phyloP scores from a whole-genome alignment of 2,888 invertebrate species.

The Hydriomena furcata region DNA sequence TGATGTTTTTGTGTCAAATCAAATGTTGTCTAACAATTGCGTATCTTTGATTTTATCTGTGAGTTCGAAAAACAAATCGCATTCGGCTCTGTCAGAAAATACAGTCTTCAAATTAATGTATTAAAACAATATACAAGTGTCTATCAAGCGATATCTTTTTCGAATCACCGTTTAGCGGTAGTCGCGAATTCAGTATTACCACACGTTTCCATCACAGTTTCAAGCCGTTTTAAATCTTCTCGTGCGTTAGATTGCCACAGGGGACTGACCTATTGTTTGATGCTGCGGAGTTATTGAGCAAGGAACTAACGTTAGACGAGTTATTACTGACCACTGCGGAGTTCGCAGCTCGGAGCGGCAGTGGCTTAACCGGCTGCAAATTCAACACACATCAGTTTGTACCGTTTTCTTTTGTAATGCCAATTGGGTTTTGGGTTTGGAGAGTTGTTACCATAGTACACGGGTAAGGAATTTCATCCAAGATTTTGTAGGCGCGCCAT shows the following conservation, averaged over 20 bases:
- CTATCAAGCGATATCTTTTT: not conserved
- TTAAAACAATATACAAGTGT: too few relatives aligned
- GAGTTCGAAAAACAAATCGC: too few relatives aligned
- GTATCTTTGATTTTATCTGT: too few relatives aligned
- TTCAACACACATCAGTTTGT: slow-evolving; percentile 52
- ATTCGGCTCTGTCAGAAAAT: too few relatives aligned
- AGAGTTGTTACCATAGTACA: slow-evolving; percentile 27
- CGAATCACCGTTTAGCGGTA: too few relatives aligned
- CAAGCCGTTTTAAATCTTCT: slow-evolving; percentile 27
- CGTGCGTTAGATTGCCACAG: slow-evolving; percentile 46
- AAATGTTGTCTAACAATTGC: too few relatives aligned
- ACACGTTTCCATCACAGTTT: not conserved
- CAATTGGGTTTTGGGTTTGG: slow-evolving; percentile 36
- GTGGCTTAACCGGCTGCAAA: slow-evolving; percentile 93
- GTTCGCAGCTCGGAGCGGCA: slow-evolving; percentile 89
- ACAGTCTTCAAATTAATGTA: too few relatives aligned
- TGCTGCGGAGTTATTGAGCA: slow-evolving; percentile 83
- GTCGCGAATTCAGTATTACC: slow-evolving; percentile 3
- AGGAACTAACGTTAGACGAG: slow-evolving; percentile 81
- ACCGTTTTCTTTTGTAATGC: slow-evolving; percentile 15
- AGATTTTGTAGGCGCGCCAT: too few relatives aligned
- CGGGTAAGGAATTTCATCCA: not conserved
- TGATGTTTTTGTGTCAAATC: too few relatives aligned
- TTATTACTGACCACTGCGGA: slow-evolving; percentile 70
- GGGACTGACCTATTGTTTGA: slow-evolving; percentile 78